Conservation (phyloP, 1,140 invertebrate species). For the Papilio polyxenes region DNA sequence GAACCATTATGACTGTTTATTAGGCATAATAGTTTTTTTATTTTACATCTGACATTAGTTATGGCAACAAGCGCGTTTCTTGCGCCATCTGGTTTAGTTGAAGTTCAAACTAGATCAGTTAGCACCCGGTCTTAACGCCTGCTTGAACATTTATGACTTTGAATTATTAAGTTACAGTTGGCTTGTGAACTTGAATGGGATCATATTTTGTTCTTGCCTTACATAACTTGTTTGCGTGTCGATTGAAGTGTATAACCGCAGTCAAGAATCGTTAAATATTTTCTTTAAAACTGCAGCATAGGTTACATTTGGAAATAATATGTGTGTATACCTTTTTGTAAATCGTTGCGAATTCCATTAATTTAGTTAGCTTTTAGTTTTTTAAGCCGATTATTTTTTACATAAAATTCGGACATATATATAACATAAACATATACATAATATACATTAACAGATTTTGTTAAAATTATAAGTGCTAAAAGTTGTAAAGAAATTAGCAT, state of each 20-base stretch:
- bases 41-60: slow-evolving; percentile 48
- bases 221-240: slow-evolving; percentile 25
- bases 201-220: slow-evolving; percentile 38
- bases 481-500: too few relatives aligned
- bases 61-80: slow-evolving; percentile 57
- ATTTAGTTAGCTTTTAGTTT: too few relatives aligned
- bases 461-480: too few relatives aligned
- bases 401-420: too few relatives aligned
- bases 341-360: too few relatives aligned
- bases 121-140: slow-evolving; percentile 59
- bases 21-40: neutral
- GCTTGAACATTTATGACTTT: slow-evolving; percentile 54
- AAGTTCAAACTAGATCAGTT: slow-evolving; percentile 66
- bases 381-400: too few relatives aligned
- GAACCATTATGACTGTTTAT: neutral
- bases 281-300: neutral
- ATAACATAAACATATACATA: too few relatives aligned
- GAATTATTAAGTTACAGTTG: slow-evolving; percentile 54
- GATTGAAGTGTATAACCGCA: slow-evolving; percentile 4
- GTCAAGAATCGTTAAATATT: neutral
- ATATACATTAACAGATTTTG: too few relatives aligned
- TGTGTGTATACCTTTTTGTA: too few relatives aligned
- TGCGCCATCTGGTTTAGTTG: slow-evolving; percentile 55
- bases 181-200: slow-evolving; percentile 39
- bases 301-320: neutral